Percentiles rank a stretch among this genome's conserved stretches.
Evolutionary conservation across 2,888 invertebrate species (phyloP).

Genomic region (Hanleya hanleyi): DNA sequence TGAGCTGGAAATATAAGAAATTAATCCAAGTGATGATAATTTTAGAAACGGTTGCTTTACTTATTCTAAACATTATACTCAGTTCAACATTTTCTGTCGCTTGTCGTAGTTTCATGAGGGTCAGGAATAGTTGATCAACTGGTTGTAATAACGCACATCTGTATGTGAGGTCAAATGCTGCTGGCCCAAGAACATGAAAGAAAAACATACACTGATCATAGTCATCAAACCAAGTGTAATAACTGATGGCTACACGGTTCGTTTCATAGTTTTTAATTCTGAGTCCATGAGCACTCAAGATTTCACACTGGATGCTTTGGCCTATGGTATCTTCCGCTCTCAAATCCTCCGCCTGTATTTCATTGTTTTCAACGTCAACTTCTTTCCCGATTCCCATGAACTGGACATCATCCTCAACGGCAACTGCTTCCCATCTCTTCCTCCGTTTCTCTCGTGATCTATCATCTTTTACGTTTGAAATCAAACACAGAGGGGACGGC

Average conservation of each 20-base stretch:
- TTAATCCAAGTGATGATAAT: constrained; percentile 38
- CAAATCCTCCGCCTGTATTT: no score
- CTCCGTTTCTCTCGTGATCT: no score
- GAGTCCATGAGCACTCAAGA: no score
- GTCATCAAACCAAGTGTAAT: constrained; percentile 36
- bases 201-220: constrained; percentile 33
- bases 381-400: no score
- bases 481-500: no score
- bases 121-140: constrained; percentile 35
- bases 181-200: constrained; percentile 25
- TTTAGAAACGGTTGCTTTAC: constrained; percentile 23
- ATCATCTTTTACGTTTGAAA: no score
- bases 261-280: constrained; percentile 9
- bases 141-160: constrained; percentile 12
- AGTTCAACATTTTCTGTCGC: constrained; percentile 37
- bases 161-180: constrained; percentile 10
- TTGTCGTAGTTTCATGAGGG: constrained; percentile 37
- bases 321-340: no score
- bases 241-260: constrained; percentile 15
- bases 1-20: constrained; percentile 39
- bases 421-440: no score
- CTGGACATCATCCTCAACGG: no score
- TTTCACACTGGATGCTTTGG: no score
- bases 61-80: constrained; percentile 25
- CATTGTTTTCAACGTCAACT: no score